These are phyloP conservation scores for Agriotes lineatus DNA, from an alignment of 2,888 invertebrate genomes.

Conservation along the genomic window DNA sequence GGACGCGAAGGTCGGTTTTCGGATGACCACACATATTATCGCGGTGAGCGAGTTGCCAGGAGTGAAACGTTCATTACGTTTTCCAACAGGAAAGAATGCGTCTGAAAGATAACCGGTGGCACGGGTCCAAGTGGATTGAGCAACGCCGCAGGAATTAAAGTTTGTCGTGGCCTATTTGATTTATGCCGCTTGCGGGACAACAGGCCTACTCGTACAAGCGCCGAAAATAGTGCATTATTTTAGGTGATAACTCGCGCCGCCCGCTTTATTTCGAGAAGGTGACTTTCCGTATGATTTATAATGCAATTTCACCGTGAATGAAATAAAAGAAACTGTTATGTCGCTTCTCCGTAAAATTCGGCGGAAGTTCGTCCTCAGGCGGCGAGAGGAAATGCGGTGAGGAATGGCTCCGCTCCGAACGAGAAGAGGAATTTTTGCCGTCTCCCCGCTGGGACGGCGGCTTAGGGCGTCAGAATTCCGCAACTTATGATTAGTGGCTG, in stretches of 20 bases:
- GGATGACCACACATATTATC: conserved; percentile 38
- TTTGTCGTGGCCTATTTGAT: conserved; percentile 52
- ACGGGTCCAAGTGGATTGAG: conserved; percentile 47
- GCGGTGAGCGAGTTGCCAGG: conserved; percentile 24
- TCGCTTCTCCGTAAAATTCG: conserved; percentile 35
- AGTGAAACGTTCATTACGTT: conserved; percentile 40
- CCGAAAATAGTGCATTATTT: conserved; percentile 44
- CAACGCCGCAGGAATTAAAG: conserved; percentile 52
- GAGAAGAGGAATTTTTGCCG: conserved; percentile 27
- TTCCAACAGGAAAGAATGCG: conserved; percentile 39
- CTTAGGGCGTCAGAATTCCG: conserved; percentile 5
- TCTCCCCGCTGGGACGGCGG: background rate
- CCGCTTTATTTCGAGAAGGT: conserved; percentile 48
- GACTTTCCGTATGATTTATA: conserved; percentile 52
- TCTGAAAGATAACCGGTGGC: conserved; percentile 46
- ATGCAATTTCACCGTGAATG: conserved; percentile 49
- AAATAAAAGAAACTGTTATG: conserved; percentile 43
- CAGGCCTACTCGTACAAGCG: conserved; percentile 38
- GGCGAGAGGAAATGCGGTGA: conserved; percentile 37
- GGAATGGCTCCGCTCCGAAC: conserved; percentile 29
- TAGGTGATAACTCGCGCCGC: conserved; percentile 37
- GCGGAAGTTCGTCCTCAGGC: conserved; percentile 39
- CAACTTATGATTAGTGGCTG: conserved; percentile 4
- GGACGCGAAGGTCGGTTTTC: too few relatives aligned
- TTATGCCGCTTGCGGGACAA: conserved; percentile 50